Percentiles rank a stretch among this genome's conserved stretches.
Evolutionary conservation across 2,113 vertebrate species (phyloP).

Genomic region (Cygnus atratus): DNA sequence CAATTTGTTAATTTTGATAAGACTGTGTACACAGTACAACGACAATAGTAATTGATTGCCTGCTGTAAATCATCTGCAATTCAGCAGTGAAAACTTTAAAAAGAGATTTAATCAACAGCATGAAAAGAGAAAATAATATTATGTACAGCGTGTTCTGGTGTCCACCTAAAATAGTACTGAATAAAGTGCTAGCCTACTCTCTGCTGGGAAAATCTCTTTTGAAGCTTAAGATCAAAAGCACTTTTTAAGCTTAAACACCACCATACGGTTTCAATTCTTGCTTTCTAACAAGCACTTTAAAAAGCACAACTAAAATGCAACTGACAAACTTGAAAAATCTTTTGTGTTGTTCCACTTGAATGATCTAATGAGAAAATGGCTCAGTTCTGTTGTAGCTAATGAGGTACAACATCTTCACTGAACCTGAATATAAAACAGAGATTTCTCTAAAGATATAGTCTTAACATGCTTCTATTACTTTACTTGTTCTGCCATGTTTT

Average conservation of each 20-base stretch:
- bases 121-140: background rate
- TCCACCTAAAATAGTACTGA: background rate
- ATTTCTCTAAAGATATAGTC: conserved; percentile 11
- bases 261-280: conserved; percentile 47
- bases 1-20: background rate
- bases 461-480: conserved; percentile 14
- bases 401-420: conserved; percentile 66
- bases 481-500: conserved; percentile 39
- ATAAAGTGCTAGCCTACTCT: conserved; percentile 20
- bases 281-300: conserved; percentile 50
- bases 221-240: conserved; percentile 57
- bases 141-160: background rate
- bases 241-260: conserved; percentile 31
- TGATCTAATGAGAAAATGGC: conserved; percentile 70
- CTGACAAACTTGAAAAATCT: conserved; percentile 60
- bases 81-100: background rate
- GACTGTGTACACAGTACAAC: background rate
- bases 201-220: conserved; percentile 46
- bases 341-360: conserved; percentile 65
- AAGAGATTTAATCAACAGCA: background rate
- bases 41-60: background rate
- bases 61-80: background rate
- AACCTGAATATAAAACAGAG: conserved; percentile 61
- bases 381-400: conserved; percentile 65
- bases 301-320: conserved; percentile 57